Evolutionary conservation across 2,113 vertebrate species (phyloP), one percentile per base, ranked within the genome.

Genomic region (Plestiodon gilberti): DNA sequence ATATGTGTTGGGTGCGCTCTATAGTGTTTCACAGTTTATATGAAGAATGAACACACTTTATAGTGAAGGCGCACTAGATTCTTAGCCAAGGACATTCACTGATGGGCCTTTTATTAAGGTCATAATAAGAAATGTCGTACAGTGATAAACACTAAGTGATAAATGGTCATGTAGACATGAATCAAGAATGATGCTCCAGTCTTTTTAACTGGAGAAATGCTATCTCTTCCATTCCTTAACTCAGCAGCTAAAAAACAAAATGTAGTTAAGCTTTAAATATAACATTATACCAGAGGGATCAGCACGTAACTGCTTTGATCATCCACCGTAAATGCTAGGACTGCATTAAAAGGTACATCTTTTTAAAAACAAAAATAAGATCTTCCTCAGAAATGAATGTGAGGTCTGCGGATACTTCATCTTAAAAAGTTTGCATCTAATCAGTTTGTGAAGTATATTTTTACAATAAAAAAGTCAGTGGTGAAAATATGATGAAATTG

Each of bases 51-150:
- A 67, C 55, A 76, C 6, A 33, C 59, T 90, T 92, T 94, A 86
- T 90, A 89, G 71, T 59, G 90, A 88, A 90, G 81, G 25, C 86
- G 71, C 73, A 85, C 70, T 87, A 92, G 87, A 78, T 89, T 95
- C 77, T 91, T 86, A 86, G 80, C 87, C 89, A 91, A 92, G 87
- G 89, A 87, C 85, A 81, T 38, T 90, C 62, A 64, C 67, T 90
- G 83, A 94, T 86, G 77, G 81, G 55, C 55, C 80, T 90, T 92
- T 90, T 94, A 92, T 93, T 92, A 92, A 92, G 90, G 93, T 89
- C 86, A 94, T 40, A 70, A 82, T 71, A 91, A 92, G 87, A 93
- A 94, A 89, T 81, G 73, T 43, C 89, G 18, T 61, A n/a, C 28
- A 71, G 61, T 84, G 75, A 82, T 92, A 93, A 94, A 92, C 52